phyloP scores from a whole-genome alignment of 2,113 vertebrate genomes.

The Carassius carassius region DNA sequence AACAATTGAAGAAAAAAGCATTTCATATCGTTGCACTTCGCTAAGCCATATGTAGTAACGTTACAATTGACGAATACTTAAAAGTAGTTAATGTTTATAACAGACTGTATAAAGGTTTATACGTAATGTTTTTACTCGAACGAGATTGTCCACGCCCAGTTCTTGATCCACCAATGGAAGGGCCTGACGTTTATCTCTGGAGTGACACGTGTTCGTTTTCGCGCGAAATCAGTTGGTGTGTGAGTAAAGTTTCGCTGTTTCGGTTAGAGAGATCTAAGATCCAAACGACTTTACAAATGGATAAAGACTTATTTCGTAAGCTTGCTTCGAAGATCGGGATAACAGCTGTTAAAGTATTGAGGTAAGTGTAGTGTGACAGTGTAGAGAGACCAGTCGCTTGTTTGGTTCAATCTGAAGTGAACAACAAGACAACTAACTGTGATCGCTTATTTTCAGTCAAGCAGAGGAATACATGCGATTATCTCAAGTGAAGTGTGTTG shows the following conservation, averaged over 20 bases:
- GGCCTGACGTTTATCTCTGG: neutral
- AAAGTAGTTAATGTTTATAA: neutral
- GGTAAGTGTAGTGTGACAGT: slow-evolving; percentile 59
- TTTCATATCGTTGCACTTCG: too few relatives aligned
- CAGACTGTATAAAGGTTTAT: too few relatives aligned
- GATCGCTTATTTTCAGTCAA: slow-evolving; percentile 69
- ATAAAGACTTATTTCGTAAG: slow-evolving; percentile 55
- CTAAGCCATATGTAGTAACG: neutral
- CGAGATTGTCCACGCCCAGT: neutral
- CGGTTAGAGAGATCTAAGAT: neutral
- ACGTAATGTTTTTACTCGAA: neutral
- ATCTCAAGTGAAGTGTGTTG: slow-evolving; percentile 77
- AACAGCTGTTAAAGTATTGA: slow-evolving; percentile 59
- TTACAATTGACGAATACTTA: neutral
- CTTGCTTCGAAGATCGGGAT: slow-evolving; percentile 74
- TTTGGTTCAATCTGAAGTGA: neutral
- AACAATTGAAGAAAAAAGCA: neutral
- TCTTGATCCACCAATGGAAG: slow-evolving; percentile 21
- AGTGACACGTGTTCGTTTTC: slow-evolving; percentile 45
- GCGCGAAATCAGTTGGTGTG: slow-evolving; percentile 50
- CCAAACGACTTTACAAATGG: slow-evolving; percentile 64
- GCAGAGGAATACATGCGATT: slow-evolving; percentile 84
- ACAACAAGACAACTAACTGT: neutral
- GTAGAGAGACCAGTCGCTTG: neutral
- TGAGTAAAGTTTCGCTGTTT: neutral